Conservation (phyloP, 1,140 invertebrate genomes). For the Bombyx mandarina region DNA sequence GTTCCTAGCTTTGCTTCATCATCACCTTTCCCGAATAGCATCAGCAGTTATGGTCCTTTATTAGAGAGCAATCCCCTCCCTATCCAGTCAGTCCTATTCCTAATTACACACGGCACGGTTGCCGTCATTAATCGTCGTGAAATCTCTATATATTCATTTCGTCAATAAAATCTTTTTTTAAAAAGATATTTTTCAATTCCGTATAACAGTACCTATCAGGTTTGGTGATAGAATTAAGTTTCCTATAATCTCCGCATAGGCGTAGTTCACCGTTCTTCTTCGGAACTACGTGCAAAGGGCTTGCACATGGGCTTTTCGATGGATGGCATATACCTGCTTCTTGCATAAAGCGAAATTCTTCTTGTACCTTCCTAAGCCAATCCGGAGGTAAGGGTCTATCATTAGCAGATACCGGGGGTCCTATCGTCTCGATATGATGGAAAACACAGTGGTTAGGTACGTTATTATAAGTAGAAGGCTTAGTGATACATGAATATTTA, state of each 20-base stretch:
- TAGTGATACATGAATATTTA: conserved; percentile 24
- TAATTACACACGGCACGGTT: too few relatives aligned
- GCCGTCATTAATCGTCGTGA: too few relatives aligned
- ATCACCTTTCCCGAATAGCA: too few relatives aligned
- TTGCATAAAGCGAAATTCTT: conserved; percentile 2
- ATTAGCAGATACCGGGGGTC: conserved; percentile 34
- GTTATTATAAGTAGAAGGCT: conserved; percentile 10
- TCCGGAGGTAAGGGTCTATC: conserved; percentile 1
- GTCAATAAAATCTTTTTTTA: too few relatives aligned
- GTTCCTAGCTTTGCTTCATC: too few relatives aligned
- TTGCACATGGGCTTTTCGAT: conserved; percentile 10
- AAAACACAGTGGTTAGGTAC: conserved; percentile 2
- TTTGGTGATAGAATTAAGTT: conserved; percentile 9
- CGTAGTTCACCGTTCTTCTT: conserved; percentile 9
- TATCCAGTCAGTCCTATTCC: too few relatives aligned
- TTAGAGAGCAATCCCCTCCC: too few relatives aligned
- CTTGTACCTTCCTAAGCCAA: neutral
- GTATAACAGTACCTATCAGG: conserved; percentile 11
- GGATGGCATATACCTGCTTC: conserved; percentile 9
- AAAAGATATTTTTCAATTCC: too few relatives aligned
- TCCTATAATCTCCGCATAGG: conserved; percentile 9
- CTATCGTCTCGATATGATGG: conserved; percentile 28
- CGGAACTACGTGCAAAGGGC: conserved; percentile 7
- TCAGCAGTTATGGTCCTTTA: too few relatives aligned
- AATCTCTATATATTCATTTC: too few relatives aligned